Base-by-base conservation (phyloP, 2,888 invertebrate species). In the Branchinecta sandiegonensis region DNA sequence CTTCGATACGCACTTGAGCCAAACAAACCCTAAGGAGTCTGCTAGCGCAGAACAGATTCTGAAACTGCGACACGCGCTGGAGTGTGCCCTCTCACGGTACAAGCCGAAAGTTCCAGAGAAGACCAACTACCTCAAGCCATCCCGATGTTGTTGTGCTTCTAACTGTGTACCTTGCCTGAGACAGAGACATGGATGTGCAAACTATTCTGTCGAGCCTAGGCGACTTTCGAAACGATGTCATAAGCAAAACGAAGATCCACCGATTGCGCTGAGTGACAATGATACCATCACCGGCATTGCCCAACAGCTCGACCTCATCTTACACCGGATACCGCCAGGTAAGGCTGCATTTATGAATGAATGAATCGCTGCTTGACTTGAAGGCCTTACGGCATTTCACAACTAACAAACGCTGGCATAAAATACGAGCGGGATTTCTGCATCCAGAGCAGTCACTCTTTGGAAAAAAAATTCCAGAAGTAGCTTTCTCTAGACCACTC, bases 61-160 rank as follows among this genome's bases (percentile, higher is more conserved):
- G 56, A 56, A 56, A 56, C 56, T 56, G 11, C 56, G 56, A n/a
- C n/a, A 56, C 1, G 56, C 56, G n/a, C 56, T 56, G 56, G 56
- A 56, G 56, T 56, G 56, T 56, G 56, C 56, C n/a, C 17, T 56
- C n/a, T 56, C 56, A 14, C 7, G 11, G n/a, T 56, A 56, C 17
- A 56, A 56, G 56, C 56, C 56, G 8, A 56, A 56, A 56, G 9
- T 56, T 8, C 17, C 14, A 14, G 56, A 56, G 8, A 56, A 56
- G 17, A 56, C 8, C 56, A 56, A 56, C 56, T 56, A 56, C 56
- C 56, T 56, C 56, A 56, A 10, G 17, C 56, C 8, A 8, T 14
- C 14, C n/a, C n/a, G 17, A 17, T 56, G 56, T 10, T 56, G 17
- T 56, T 56, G 56, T 56, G n/a, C 56, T 56, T n/a, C 17, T 56